Percentiles rank a stretch among this genome's conserved stretches.
phyloP scores from a whole-genome alignment of 2,797 vertebrate genomes.

The Chiloscyllium punctatum region DNA sequence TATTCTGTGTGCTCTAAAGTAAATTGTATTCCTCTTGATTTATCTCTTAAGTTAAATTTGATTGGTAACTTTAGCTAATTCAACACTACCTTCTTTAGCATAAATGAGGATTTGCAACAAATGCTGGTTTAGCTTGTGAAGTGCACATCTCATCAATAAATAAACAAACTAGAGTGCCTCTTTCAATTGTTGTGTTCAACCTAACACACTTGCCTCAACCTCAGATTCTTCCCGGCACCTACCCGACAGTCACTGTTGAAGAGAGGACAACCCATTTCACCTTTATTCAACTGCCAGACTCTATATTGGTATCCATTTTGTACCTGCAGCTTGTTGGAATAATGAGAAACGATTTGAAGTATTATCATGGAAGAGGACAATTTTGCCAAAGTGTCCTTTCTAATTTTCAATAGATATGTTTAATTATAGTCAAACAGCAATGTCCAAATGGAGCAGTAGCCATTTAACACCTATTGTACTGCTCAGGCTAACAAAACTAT shows the following conservation, averaged over 20 bases:
- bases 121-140: too few species aligned
- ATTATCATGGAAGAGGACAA: neutral
- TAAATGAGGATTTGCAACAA: too few species aligned
- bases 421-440: neutral
- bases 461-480: neutral
- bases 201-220: too few species aligned
- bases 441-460: neutral
- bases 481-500: neutral
- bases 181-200: neutral
- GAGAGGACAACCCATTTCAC: neutral
- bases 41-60: too few species aligned
- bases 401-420: neutral
- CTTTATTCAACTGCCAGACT: neutral
- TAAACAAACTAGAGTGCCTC: neutral
- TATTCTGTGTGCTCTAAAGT: too few species aligned
- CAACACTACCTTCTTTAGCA: too few species aligned
- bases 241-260: neutral
- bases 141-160: too few species aligned
- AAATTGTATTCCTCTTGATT: too few species aligned
- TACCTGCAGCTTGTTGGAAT: neutral
- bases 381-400: neutral
- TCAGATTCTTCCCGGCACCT: neutral
- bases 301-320: neutral
- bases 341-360: too few species aligned
- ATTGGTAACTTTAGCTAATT: too few species aligned